phyloP scores from a whole-genome alignment of 1,140 invertebrate species.

The Diorhabda carinulata region DNA sequence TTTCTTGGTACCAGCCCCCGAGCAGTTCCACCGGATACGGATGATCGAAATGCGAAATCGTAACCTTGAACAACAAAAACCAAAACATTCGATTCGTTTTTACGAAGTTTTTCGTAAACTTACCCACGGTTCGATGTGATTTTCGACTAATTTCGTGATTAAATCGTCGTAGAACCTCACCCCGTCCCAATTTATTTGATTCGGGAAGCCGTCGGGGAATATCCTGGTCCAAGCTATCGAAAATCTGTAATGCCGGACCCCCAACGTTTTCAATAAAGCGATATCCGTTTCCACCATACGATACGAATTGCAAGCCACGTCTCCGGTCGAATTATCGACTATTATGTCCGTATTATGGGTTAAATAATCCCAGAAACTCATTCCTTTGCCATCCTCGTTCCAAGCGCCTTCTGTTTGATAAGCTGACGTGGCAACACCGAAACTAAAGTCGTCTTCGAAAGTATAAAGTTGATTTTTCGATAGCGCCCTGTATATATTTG shows the following conservation, averaged over 20 bases:
- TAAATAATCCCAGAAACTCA: conserved; percentile 58
- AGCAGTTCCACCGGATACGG: conserved; percentile 41
- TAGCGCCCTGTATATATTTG: too few species aligned
- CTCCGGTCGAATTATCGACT: conserved; percentile 45
- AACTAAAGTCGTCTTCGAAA: conserved; percentile 15
- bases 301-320: conserved; percentile 67
- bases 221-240: conserved; percentile 56
- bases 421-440: conserved; percentile 46
- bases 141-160: conserved; percentile 9
- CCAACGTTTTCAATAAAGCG: conserved; percentile 54
- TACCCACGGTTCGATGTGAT: conserved; percentile 12
- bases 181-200: conserved; percentile 8
- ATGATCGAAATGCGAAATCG: conserved; percentile 39
- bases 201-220: conserved; percentile 5
- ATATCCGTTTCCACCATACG: conserved; percentile 64
- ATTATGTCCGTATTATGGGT: conserved; percentile 34
- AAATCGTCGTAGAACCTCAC: conserved; percentile 9
- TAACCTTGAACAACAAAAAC: conserved; percentile 47
- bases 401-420: conserved; percentile 51
- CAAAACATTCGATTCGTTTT: background rate
- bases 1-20: conserved; percentile 42
- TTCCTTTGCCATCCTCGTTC: conserved; percentile 46
- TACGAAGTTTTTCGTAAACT: background rate
- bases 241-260: conserved; percentile 53
- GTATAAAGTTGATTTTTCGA: too few species aligned